phyloP scores from a whole-genome alignment of 2,888 invertebrate genomes.

The Phymatocera aterrima region DNA sequence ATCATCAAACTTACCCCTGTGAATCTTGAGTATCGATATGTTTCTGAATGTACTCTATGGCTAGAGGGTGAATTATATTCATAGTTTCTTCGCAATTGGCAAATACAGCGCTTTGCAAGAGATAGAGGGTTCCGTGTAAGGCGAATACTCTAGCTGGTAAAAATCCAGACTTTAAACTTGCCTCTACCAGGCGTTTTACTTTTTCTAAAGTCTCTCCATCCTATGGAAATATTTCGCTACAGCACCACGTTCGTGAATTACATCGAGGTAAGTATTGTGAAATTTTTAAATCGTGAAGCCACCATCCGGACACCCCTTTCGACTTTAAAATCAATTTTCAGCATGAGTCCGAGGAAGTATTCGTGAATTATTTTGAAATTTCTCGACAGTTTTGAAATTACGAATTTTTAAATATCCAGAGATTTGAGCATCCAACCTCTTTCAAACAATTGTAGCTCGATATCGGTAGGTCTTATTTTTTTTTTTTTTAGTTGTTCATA shows the following conservation, averaged over 20 bases:
- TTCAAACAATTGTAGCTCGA: too few species aligned
- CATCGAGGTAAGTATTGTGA: too few species aligned
- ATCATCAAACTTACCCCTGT: slow-evolving; percentile 65
- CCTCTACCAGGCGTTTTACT: slow-evolving; percentile 79
- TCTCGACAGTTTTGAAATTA: too few species aligned
- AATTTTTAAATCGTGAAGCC: too few species aligned
- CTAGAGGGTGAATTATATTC: slow-evolving; percentile 75
- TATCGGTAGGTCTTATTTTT: too few species aligned
- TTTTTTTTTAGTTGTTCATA: too few species aligned
- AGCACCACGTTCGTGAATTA: background rate
- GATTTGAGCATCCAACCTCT: too few species aligned
- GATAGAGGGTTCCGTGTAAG: slow-evolving; percentile 82
- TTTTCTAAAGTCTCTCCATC: slow-evolving; percentile 79
- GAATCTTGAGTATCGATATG: slow-evolving; percentile 72
- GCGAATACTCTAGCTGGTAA: slow-evolving; percentile 80
- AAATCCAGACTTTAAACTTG: slow-evolving; percentile 80
- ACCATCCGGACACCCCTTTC: too few species aligned
- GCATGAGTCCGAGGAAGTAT: too few species aligned
- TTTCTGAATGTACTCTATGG: slow-evolving; percentile 77
- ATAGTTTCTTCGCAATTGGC: slow-evolving; percentile 76
- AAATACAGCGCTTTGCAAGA: slow-evolving; percentile 79
- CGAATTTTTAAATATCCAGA: too few species aligned
- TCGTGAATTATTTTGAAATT: too few species aligned
- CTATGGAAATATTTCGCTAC: slow-evolving; percentile 68
- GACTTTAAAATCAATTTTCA: too few species aligned